Conservation (phyloP, 2,888 invertebrate genomes). For the Lucinisca nassula region DNA sequence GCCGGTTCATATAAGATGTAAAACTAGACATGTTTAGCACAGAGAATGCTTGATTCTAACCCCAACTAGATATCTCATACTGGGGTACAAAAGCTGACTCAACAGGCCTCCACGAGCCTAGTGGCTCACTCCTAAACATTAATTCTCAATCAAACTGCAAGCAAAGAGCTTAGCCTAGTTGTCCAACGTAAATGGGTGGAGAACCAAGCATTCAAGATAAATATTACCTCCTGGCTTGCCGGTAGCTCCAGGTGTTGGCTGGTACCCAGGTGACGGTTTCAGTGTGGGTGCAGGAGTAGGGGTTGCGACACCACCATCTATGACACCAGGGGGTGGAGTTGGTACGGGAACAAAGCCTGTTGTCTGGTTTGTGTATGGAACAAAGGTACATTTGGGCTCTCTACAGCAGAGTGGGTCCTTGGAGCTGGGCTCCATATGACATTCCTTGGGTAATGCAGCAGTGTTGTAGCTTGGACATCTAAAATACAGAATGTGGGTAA, state of each 20-base stretch:
- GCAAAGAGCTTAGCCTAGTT: too few relatives aligned
- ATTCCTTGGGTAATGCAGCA: constrained; percentile 52
- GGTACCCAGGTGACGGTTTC: constrained; percentile 59
- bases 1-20: too few relatives aligned
- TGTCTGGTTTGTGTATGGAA: constrained; percentile 59
- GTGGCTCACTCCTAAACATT: too few relatives aligned
- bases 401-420: constrained; percentile 75
- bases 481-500: too few relatives aligned
- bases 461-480: constrained; percentile 71
- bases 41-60: too few relatives aligned
- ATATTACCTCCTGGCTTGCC: constrained; percentile 63
- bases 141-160: too few relatives aligned
- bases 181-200: too few relatives aligned
- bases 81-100: too few relatives aligned
- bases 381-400: constrained; percentile 71
- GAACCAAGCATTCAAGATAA: too few relatives aligned
- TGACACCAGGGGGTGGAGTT: constrained; percentile 69
- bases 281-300: constrained; percentile 56
- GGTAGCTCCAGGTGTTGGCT: constrained; percentile 56
- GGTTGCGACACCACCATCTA: constrained; percentile 69
- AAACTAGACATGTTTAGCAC: too few relatives aligned
- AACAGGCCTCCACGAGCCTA: too few relatives aligned
- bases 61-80: too few relatives aligned
- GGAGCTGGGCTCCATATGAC: constrained; percentile 70
- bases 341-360: constrained; percentile 66